phyloP scores from a whole-genome alignment of 2,113 vertebrate species.

The Laticauda colubrina region DNA sequence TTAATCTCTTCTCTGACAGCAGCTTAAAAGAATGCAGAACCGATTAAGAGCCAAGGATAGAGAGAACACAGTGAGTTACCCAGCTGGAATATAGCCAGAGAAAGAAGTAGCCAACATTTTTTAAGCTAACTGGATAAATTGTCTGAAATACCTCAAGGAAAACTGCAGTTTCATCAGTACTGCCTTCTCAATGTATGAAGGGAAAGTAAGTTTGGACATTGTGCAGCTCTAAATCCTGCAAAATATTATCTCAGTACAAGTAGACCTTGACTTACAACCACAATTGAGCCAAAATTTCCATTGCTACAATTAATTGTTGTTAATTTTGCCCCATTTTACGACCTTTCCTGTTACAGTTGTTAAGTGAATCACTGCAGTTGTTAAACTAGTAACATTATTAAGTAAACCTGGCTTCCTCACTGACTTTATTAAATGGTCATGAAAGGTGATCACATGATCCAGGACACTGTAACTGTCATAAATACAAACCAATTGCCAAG shows the following conservation, averaged over 20 bases:
- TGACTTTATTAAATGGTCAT: neutral
- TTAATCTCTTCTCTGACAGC: slow-evolving; percentile 9
- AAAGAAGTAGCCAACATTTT: neutral
- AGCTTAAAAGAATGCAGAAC: slow-evolving; percentile 25
- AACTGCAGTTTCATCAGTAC: neutral
- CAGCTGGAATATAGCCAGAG: slow-evolving; percentile 15
- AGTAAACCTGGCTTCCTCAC: neutral
- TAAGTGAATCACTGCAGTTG: neutral
- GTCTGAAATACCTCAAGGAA: neutral
- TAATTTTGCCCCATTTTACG: neutral
- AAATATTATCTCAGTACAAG: neutral
- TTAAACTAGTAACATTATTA: neutral
- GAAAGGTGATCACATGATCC: neutral
- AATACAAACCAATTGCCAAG: neutral
- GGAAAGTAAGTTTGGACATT: neutral
- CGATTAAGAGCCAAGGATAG: neutral
- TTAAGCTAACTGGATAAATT: slow-evolving; percentile 2
- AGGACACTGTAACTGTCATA: neutral
- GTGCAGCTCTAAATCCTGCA: slow-evolving; percentile 15
- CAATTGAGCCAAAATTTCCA: neutral
- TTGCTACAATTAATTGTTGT: neutral
- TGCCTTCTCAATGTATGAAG: neutral
- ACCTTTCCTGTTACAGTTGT: neutral
- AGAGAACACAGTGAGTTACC: slow-evolving; percentile 2
- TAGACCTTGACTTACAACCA: too few relatives aligned